Conservation (phyloP, 2,888 invertebrate species). For the Stenichneumon culpator region DNA sequence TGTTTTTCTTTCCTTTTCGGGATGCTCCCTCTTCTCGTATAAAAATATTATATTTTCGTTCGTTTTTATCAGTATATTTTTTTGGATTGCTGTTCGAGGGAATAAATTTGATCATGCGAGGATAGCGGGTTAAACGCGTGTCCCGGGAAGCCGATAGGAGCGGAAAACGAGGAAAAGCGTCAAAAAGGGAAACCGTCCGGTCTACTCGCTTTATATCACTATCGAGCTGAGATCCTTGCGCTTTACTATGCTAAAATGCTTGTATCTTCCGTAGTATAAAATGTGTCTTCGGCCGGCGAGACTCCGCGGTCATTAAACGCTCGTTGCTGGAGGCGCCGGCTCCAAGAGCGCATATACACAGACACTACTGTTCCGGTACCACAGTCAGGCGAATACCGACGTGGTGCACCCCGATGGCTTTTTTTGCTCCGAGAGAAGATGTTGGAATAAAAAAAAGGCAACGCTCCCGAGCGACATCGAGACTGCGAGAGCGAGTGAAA, state of each 20-base stretch:
- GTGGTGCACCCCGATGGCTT: slow-evolving; percentile 37
- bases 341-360: slow-evolving; percentile 13
- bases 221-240: slow-evolving; percentile 27
- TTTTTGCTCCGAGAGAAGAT: slow-evolving; percentile 46
- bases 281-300: slow-evolving; percentile 29
- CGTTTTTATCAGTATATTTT: background rate
- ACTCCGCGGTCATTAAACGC: slow-evolving; percentile 54
- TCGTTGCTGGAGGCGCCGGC: slow-evolving; percentile 45
- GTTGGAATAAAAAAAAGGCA: slow-evolving; percentile 7
- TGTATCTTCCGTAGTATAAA: slow-evolving; percentile 32
- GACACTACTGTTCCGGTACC: background rate
- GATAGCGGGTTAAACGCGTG: background rate
- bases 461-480: slow-evolving; percentile 9
- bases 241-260: slow-evolving; percentile 11
- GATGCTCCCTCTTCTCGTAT: background rate
- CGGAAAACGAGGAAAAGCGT: background rate
- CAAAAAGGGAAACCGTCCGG: background rate
- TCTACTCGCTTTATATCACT: slow-evolving; percentile 7
- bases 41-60: background rate
- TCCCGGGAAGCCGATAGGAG: background rate
- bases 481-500: slow-evolving; percentile 25
- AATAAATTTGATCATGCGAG: background rate
- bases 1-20: background rate
- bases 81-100: background rate
- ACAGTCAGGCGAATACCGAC: slow-evolving; percentile 25